phyloP scores from a whole-genome alignment of 2,888 invertebrate species.

The Pediacus dermestoides region DNA sequence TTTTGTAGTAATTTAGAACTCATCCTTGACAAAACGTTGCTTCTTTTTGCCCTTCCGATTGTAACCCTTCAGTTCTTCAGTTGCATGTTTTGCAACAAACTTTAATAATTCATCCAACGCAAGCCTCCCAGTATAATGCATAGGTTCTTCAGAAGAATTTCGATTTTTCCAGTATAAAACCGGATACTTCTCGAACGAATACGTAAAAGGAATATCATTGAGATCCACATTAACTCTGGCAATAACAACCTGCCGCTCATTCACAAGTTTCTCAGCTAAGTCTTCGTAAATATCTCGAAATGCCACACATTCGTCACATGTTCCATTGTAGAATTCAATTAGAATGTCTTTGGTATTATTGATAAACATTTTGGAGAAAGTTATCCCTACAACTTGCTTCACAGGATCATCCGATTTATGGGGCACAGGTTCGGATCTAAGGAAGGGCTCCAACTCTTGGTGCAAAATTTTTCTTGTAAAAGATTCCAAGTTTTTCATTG shows the following conservation, averaged over 20 bases:
- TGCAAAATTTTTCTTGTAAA: background rate
- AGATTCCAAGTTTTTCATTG: background rate
- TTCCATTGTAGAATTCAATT: background rate
- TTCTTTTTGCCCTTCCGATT: conserved; percentile 87
- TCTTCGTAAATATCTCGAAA: conserved; percentile 92
- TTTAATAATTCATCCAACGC: conserved; percentile 91
- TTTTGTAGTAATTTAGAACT: no score
- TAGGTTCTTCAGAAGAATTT: conserved; percentile 70
- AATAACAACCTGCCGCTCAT: conserved; percentile 85
- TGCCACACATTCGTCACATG: conserved; percentile 56
- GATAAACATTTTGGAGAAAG: background rate
- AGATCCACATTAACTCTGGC: conserved; percentile 97
- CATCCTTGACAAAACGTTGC: no score
- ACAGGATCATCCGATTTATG: background rate
- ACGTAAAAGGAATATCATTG: conserved; percentile 91
- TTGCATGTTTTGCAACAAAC: conserved; percentile 89
- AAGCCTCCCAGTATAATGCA: conserved; percentile 90
- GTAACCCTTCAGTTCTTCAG: conserved; percentile 80
- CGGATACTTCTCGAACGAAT: conserved; percentile 95
- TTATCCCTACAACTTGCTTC: background rate
- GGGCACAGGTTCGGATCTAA: background rate
- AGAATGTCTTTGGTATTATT: conserved; percentile 1
- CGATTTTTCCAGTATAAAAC: conserved; percentile 95
- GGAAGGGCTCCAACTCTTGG: background rate
- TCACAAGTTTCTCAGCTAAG: conserved; percentile 69